Evolutionary conservation across 2,888 invertebrate species (phyloP).

Genomic region (Julus scandinavius): DNA sequence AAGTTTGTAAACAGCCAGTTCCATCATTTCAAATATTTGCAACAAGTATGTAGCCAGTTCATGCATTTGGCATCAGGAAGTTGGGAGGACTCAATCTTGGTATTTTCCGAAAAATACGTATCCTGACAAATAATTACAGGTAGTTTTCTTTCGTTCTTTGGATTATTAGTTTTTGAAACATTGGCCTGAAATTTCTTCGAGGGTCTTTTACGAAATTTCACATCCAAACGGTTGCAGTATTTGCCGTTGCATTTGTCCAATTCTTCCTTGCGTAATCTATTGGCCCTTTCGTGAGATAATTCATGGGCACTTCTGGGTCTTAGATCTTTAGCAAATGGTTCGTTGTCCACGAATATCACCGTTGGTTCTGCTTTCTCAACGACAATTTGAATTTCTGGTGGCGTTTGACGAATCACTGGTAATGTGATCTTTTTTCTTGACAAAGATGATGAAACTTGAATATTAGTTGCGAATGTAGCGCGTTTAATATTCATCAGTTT

Average conservation of each 20-base stretch:
- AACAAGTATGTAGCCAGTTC: background rate
- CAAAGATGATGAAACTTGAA: background rate
- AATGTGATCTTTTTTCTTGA: background rate
- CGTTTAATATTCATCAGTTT: background rate
- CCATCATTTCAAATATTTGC: background rate
- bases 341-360: background rate
- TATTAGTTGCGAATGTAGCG: background rate
- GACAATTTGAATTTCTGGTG: background rate
- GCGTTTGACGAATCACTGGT: background rate
- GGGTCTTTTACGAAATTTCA: constrained; percentile 30
- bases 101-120: constrained; percentile 56
- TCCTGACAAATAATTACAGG: constrained; percentile 61
- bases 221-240: constrained; percentile 38
- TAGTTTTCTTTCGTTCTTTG: background rate
- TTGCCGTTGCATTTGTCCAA: background rate
- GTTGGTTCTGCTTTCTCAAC: background rate
- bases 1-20: too few species aligned
- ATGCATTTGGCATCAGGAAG: background rate
- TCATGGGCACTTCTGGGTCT: constrained; percentile 17
- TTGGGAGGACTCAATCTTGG: background rate
- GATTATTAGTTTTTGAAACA: background rate
- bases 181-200: background rate
- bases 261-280: constrained; percentile 37
- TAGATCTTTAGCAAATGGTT: background rate
- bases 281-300: constrained; percentile 37